Base-by-base conservation (phyloP, 2,113 vertebrate genomes). In the Rhodinocichla rosea region DNA sequence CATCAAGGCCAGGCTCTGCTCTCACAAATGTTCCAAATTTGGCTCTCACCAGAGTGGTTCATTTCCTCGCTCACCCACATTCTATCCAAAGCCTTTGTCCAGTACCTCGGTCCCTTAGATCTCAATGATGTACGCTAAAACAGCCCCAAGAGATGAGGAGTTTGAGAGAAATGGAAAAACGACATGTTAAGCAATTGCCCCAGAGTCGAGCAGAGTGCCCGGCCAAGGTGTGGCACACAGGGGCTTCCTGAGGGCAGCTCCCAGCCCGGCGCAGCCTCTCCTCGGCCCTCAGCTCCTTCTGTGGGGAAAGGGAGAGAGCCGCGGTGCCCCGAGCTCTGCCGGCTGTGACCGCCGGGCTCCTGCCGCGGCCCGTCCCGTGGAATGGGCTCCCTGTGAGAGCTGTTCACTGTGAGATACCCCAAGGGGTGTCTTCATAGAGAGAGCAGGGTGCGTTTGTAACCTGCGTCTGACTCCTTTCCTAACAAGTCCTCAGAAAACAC, bases 81-180 rank as follows among this genome's bases (percentile, higher is more conserved):
- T 22, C 19, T 7, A 0, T 42, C 45, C 68, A 57, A 37, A 65
- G n/a, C 37, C 35, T 57, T 63, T 57, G 21, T 45, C 5, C 13
- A 3, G 3, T 6, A 24, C 53, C 67, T 55, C 8, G 0, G 26
- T 63, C 40, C 24, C 28, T 70, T 4, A 14, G 10, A 22, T 27
- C 24, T 45, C 2, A 0, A 6, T 39, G n/a, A 45, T 42, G 50
- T 9, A 4, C 0, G 0, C 28, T n/a, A 24, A 17, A 15, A 45
- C 37, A 73, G 28, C 37, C 13, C 28, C 7, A 3, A 33, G 26
- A 55, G 7, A 39, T 7, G 23, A 47, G 63, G 45, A 15, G 19
- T 57, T 63, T 53, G 49, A 44, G 49, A 24, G 20, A 40, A 60
- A 10, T 0, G 4, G n/a, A 13, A 30, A 77, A 87, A 44, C 1